phyloP scores from a whole-genome alignment of 1,140 invertebrate species.

The Drosophila seguyi region DNA sequence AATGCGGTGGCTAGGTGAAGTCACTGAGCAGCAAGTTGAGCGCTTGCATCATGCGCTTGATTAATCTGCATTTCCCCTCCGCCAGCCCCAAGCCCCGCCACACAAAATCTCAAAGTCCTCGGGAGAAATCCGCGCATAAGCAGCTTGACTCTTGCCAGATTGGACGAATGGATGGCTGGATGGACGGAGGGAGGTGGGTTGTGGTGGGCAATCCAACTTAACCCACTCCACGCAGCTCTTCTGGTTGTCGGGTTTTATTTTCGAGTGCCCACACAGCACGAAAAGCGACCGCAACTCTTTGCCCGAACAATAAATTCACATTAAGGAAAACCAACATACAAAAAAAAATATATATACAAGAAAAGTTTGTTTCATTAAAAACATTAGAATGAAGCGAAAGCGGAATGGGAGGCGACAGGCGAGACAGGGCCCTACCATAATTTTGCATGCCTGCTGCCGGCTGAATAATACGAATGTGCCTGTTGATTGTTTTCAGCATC shows the following conservation, averaged over 20 bases:
- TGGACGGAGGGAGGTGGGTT: conserved; percentile 3
- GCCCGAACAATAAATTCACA: conserved; percentile 75
- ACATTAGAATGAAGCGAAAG: conserved; percentile 69
- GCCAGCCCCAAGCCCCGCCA: neutral
- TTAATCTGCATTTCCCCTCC: conserved; percentile 70
- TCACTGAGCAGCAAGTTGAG: conserved; percentile 74
- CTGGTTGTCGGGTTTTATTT: conserved; percentile 62
- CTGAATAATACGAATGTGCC: conserved; percentile 53
- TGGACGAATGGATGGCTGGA: conserved; percentile 12
- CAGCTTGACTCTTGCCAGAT: conserved; percentile 61
- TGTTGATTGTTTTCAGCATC: conserved; percentile 79
- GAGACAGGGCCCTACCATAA: conserved; percentile 39
- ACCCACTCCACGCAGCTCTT: conserved; percentile 40
- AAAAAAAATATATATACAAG: conserved; percentile 5
- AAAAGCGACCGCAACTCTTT: conserved; percentile 44
- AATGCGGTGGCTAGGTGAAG: conserved; percentile 68
- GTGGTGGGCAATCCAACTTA: conserved; percentile 34
- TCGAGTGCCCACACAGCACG: conserved; percentile 78
- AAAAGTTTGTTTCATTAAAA: conserved; percentile 74
- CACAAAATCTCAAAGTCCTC: conserved; percentile 6
- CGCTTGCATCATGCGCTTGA: conserved; percentile 72
- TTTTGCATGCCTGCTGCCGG: conserved; percentile 65
- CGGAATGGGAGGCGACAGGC: conserved; percentile 56
- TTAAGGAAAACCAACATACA: conserved; percentile 36
- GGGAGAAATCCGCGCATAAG: conserved; percentile 50